Conservation (phyloP, 2,797 vertebrate genomes). For the Sarcoramphus papa region DNA sequence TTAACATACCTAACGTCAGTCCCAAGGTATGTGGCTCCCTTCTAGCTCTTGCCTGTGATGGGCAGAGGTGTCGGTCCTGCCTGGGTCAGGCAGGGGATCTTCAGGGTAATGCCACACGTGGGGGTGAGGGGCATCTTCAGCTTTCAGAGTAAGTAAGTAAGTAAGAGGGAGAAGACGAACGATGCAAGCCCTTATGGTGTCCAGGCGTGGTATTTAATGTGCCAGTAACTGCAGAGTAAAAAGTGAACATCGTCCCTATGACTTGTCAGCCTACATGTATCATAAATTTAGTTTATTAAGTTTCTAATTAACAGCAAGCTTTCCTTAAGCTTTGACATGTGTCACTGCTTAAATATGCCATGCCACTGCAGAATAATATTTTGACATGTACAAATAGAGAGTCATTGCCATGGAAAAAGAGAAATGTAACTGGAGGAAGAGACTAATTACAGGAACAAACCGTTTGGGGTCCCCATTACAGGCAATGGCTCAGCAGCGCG, state of each 20-base stretch:
- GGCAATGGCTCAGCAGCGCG: neutral
- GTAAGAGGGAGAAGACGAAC: neutral
- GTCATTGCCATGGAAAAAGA: constrained; percentile 1
- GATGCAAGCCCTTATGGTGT: neutral
- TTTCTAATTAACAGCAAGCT: constrained; percentile 33
- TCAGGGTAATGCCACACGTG: accelerated
- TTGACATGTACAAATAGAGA: neutral
- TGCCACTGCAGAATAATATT: neutral
- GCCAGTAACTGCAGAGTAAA: neutral
- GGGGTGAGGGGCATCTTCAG: neutral
- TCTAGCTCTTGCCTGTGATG: neutral
- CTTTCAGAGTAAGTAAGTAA: neutral
- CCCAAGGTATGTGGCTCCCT: constrained; percentile 82
- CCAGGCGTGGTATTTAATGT: neutral
- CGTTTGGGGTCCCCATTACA: neutral
- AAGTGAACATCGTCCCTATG: neutral
- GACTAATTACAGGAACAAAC: constrained; percentile 2
- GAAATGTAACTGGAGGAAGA: neutral
- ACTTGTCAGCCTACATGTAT: neutral
- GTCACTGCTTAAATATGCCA: neutral
- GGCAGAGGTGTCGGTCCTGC: neutral
- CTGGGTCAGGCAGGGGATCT: neutral
- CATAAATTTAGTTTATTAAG: neutral
- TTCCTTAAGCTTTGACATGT: constrained; percentile 1
- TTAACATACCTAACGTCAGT: constrained; percentile 88